These are phyloP conservation scores for Tetraneura akinire DNA, from an alignment of 1,140 invertebrate species.

Conservation along the genomic window DNA sequence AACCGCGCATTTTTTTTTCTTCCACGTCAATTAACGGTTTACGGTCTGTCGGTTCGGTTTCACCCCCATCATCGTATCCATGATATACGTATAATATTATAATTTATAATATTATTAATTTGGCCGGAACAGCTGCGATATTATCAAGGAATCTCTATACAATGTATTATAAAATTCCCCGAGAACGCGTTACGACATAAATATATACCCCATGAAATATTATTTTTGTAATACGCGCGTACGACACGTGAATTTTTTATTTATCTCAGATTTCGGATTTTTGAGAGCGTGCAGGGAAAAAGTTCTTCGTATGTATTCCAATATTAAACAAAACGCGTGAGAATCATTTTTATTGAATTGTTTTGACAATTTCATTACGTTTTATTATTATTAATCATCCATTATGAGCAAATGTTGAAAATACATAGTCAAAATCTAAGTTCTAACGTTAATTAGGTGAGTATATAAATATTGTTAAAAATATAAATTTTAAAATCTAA, in stretches of 20 bases:
- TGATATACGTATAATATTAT: background rate
- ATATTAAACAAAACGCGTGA: too few relatives aligned
- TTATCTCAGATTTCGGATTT: too few relatives aligned
- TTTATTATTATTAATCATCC: too few relatives aligned
- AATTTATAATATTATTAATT: background rate
- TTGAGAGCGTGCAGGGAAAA: too few relatives aligned
- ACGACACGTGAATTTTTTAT: background rate
- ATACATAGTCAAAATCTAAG: too few relatives aligned
- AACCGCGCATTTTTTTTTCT: slow-evolving; percentile 31
- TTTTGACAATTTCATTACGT: too few relatives aligned
- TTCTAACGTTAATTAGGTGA: too few relatives aligned
- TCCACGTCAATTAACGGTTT: slow-evolving; percentile 43
- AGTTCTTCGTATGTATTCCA: too few relatives aligned
- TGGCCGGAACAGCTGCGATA: background rate
- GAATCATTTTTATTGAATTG: too few relatives aligned
- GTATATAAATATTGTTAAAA: too few relatives aligned
- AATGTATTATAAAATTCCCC: slow-evolving; percentile 1
- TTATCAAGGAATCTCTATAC: background rate
- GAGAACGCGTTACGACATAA: background rate
- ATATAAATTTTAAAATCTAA: too few relatives aligned
- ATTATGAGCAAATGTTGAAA: too few relatives aligned
- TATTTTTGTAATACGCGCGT: background rate
- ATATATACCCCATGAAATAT: background rate
- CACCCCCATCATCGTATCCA: background rate
- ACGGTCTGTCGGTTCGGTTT: slow-evolving; percentile 13